Base-by-base conservation (phyloP, 1,140 invertebrate species). In the Bombus terrestris region DNA sequence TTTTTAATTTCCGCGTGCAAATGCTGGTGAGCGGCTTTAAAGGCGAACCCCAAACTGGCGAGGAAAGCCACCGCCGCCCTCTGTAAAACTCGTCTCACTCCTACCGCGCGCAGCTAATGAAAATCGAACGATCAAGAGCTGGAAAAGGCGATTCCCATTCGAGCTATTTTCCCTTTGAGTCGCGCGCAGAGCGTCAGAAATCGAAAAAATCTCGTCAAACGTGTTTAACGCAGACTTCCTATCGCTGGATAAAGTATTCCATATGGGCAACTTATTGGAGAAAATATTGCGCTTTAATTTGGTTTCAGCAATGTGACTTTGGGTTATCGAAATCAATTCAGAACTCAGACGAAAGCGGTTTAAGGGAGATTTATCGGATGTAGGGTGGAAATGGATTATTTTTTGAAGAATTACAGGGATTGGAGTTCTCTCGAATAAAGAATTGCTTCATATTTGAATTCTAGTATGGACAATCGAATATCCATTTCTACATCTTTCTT, bases 1-100 rank as follows among this genome's bases (percentile, higher is more conserved):
- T 85, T 85, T 85, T 85, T 85, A 81, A 85, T 85, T 81, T 81
- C 69, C 78, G 78, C 78, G 83, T 74, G 69, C 59, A 74, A 81
- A 81, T 37, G 73, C 59, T 35, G 41, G 41, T 18, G 32, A n/a
- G 12, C 35, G 32, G 47, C 53, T 53, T 59, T 18, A 72, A 80
- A 72, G 75, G 13, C 37, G 39, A 32, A 35, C 43, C 35, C 47
- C 37, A 35, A 57, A 68, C 64, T 43, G 81, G 2, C 43, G 81
- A n/a, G 69, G 81, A 83, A 68, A 83, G 13, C 43, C 35, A 15
- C 15, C 57, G n/a, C 22, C n/a, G 5, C 1, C 0, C 37, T 4
- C 8, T 57, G 47, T 10, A 10, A 77, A 77, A 13, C 81, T 77
- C 62, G 59, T 77, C 69, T 25, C 74, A 39, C 37, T 66, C 37